These are phyloP conservation scores for Drosophila pseudotalamancana DNA, from an alignment of 2,888 invertebrate species.

Conservation along the genomic window DNA sequence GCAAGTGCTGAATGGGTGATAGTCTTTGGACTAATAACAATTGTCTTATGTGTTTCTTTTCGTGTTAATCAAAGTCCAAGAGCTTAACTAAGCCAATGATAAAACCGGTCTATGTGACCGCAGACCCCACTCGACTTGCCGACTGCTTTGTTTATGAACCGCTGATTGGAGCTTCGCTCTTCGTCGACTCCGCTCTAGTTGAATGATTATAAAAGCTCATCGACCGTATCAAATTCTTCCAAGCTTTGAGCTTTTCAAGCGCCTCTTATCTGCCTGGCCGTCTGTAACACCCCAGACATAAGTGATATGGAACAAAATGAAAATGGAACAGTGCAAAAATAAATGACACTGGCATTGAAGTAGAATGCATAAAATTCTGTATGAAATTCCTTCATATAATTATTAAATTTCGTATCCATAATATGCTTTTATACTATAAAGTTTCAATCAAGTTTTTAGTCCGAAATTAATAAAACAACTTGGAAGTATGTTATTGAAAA, in stretches of 20 bases:
- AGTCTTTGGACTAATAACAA: background rate
- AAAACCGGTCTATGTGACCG: constrained; percentile 35
- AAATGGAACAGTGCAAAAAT: background rate
- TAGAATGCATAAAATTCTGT: background rate
- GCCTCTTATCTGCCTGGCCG: constrained; percentile 20
- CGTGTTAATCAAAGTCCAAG: constrained; percentile 38
- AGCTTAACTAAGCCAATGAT: background rate
- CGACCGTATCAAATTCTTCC: constrained; percentile 8
- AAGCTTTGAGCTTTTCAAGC: constrained; percentile 33
- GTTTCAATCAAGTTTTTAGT: too few relatives aligned
- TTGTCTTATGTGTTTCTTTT: background rate
- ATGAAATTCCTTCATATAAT: background rate
- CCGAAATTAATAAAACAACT: too few relatives aligned
- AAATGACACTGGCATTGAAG: too few relatives aligned
- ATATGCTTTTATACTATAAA: too few relatives aligned
- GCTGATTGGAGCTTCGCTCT: constrained; percentile 25
- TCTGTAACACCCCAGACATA: background rate
- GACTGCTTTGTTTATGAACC: constrained; percentile 36
- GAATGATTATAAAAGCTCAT: constrained; percentile 53
- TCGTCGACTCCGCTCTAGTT: constrained; percentile 19
- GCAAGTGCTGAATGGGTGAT: too few relatives aligned
- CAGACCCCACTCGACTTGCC: constrained; percentile 20
- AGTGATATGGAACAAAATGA: background rate
- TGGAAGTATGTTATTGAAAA: background rate
- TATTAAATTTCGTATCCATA: too few relatives aligned